Percentiles rank a stretch among this genome's conserved stretches.
Evolutionary conservation across 2,888 invertebrate genomes (phyloP).

Genomic region (Acanthosepion lycidas): DNA sequence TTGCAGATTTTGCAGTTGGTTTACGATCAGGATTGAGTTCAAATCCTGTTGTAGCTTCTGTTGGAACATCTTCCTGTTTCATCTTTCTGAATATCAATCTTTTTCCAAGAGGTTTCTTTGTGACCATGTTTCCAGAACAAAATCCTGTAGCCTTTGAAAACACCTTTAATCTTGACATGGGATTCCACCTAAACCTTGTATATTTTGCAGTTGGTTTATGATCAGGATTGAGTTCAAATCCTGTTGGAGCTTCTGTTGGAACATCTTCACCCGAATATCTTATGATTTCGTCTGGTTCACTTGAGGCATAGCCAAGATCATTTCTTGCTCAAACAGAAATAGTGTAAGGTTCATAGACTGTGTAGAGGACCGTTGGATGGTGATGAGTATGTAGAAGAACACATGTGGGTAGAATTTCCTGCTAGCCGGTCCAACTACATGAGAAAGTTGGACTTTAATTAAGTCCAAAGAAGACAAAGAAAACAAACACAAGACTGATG

Average conservation of each 20-base stretch:
- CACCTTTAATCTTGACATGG: constrained; percentile 88
- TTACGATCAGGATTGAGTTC: no score
- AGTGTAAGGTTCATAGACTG: constrained; percentile 89
- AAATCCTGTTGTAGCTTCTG: no score
- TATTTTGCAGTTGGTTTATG: constrained; percentile 86
- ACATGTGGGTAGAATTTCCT: no score
- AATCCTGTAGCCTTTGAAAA: constrained; percentile 96
- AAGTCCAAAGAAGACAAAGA: no score
- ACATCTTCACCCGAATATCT: constrained; percentile 91
- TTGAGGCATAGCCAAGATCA: constrained; percentile 87
- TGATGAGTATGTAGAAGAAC: no score
- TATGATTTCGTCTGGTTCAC: constrained; percentile 84
- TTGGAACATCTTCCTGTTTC: no score
- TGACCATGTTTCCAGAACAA: constrained; percentile 92
- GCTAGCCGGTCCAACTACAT: no score
- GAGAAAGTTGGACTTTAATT: no score
- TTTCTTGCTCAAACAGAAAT: constrained; percentile 95
- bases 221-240: constrained; percentile 64
- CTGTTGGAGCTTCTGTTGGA: constrained; percentile 61
- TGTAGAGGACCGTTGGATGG: background rate
- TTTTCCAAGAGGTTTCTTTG: constrained; percentile 57
- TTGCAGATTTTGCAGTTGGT: no score
- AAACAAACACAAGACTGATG: no score
- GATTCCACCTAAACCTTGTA: constrained; percentile 90
- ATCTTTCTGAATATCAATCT: constrained; percentile 43